Evolutionary conservation across 30 jellyfish, hydroid and myxozoan genomes (phyloP).

Genomic region (Hydra vulgaris): DNA sequence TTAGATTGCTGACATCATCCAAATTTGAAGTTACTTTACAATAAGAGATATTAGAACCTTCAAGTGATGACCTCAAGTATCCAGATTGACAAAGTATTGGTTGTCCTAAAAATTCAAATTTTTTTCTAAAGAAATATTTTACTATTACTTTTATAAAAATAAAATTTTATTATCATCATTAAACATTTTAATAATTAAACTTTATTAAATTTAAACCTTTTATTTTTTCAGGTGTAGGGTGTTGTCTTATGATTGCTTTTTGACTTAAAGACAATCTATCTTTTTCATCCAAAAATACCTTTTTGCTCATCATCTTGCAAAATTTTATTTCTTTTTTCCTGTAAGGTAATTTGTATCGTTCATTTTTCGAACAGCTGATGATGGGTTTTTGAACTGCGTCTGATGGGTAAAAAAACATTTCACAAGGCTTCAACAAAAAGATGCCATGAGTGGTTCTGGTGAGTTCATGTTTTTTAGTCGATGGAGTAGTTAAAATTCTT

Average conservation of each 20-base stretch:
- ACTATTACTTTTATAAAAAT: no score
- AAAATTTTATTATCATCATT: no score
- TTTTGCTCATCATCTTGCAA: background rate
- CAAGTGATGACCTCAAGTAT: background rate
- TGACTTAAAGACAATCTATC: background rate
- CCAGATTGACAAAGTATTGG: background rate
- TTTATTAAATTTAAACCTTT: background rate
- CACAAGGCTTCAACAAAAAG: background rate
- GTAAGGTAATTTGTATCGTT: background rate
- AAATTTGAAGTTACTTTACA: background rate
- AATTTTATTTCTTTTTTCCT: background rate
- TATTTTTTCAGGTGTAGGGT: background rate
- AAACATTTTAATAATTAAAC: no score
- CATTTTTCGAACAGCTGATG: background rate
- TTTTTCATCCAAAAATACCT: background rate
- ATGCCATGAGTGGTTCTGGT: background rate
- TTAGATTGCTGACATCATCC: background rate
- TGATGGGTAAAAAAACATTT: background rate
- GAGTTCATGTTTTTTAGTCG: background rate
- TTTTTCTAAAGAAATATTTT: no score
- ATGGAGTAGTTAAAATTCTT: background rate
- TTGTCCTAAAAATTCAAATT: background rate
- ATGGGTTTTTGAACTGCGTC: no score
- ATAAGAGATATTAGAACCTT: background rate
- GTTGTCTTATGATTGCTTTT: background rate